Evolutionary conservation across 2,797 vertebrate genomes (phyloP), one percentile per base, ranked within the genome.

Genomic region (Onychomys arenicola): DNA sequence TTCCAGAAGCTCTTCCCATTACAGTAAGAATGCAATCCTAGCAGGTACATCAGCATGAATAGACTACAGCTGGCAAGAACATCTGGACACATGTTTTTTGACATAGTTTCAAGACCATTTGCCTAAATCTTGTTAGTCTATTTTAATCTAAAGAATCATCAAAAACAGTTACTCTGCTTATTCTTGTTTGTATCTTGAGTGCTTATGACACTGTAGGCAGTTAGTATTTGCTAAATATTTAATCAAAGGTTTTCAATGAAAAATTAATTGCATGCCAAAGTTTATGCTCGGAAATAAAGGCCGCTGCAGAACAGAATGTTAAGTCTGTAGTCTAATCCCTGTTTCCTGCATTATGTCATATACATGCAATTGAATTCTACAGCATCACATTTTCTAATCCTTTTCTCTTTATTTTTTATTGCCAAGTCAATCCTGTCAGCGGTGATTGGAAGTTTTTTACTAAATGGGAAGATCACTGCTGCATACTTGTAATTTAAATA

Each of bases 141-240:
- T 34, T 75, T 7, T 69, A 91, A 81, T 65, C 34, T 86, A 52
- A 80, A 78, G 59, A 21, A 76, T 23, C 12, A 29, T 63, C 25
- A 34, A 19, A 81, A 37, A 27, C 43, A 19, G 59, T 77, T 14
- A 40, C 3, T n/a, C 9, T 43, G 11, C 34, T 46, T 32, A 14
- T 13, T 5, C 9, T 3, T 37, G 4, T 69, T 12, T 89, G 2
- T 73, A 6, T 61, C 46, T 73, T 63, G 75, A 8, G 4, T 52
- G 21, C 23, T 34, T 29, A 46, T 37, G 21, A 80, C 32, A 73
- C 17, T 43, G 10, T n/a, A 55, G 37, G 34, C 57, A 80, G 23
- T 37, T 93, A 76, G 37, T 25, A 63, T 73, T 73, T 83, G 19
- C 37, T 88, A 87, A 78, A 92, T 75, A 80, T 89, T 93, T 85